phyloP scores from a whole-genome alignment of 2,113 vertebrate genomes.

The Gila orcuttii region DNA sequence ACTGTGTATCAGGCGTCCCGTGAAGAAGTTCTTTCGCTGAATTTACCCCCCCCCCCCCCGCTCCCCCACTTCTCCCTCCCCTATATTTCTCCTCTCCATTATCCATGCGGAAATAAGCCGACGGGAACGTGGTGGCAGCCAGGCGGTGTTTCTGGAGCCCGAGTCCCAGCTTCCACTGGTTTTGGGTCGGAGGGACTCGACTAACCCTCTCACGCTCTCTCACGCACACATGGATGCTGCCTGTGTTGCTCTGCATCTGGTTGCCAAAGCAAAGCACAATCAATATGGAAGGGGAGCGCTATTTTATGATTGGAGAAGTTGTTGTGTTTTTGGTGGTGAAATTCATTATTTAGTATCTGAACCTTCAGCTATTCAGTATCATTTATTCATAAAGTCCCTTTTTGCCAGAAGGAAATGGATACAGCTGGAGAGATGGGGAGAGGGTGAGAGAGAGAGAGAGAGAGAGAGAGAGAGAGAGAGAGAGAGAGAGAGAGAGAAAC shows the following conservation, averaged over 20 bases:
- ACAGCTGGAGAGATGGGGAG: conserved; percentile 92
- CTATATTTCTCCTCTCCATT: conserved; percentile 20
- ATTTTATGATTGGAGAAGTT: conserved; percentile 99
- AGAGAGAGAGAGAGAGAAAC: conserved; percentile 62
- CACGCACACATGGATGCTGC: conserved; percentile 85
- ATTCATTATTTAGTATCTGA: conserved; percentile 99
- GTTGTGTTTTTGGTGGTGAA: conserved; percentile 99
- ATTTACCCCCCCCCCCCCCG: conserved; percentile 81
- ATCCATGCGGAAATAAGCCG: conserved; percentile 52
- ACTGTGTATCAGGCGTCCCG: conserved; percentile 91
- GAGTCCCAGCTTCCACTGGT: conserved; percentile 11
- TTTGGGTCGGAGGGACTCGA: conserved; percentile 59
- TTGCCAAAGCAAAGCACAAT: conserved; percentile 99
- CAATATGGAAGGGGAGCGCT: conserved; percentile 99
- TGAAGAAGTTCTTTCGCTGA: conserved; percentile 85
- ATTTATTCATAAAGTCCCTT: conserved; percentile 99
- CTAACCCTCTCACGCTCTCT: conserved; percentile 63
- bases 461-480: conserved; percentile 70
- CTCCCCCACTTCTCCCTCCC: conserved; percentile 24
- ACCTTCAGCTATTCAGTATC: conserved; percentile 99
- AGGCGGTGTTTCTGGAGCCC: conserved; percentile 20
- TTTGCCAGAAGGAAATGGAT: conserved; percentile 99
- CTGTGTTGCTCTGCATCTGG: conserved; percentile 96
- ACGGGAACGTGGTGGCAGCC: conserved; percentile 32
- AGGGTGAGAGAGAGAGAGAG: conserved; percentile 78